These are phyloP conservation scores for Pitta sordida DNA, from an alignment of 2,113 vertebrate species.

Conservation along the genomic window DNA sequence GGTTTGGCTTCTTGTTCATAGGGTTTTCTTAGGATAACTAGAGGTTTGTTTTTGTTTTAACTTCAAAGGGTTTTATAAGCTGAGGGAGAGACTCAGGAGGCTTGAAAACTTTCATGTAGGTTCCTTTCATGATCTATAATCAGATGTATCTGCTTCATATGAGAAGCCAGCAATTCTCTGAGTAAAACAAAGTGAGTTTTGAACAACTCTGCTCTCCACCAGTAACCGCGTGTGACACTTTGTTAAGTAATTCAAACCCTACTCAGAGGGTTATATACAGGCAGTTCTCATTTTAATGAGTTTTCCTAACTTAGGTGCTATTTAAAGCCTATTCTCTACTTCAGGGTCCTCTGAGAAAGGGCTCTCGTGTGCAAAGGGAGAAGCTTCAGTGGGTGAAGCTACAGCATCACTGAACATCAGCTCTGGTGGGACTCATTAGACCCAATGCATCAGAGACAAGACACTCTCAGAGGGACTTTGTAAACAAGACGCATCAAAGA, in stretches of 20 bases:
- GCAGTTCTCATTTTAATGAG: background rate
- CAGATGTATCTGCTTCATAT: background rate
- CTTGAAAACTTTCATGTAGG: background rate
- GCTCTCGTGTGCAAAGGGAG: background rate
- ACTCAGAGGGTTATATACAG: background rate
- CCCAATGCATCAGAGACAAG: fast-evolving
- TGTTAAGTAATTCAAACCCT: background rate
- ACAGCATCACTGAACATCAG: fast-evolving
- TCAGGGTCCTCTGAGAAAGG: background rate
- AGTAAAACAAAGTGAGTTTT: background rate
- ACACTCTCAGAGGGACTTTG: background rate
- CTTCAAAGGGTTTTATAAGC: background rate
- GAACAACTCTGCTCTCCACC: background rate
- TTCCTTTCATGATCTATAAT: background rate
- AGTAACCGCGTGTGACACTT: background rate
- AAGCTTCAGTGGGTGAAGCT: background rate
- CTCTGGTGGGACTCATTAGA: background rate
- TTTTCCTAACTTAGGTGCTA: background rate
- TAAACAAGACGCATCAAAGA: background rate
- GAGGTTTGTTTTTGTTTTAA: background rate
- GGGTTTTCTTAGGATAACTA: background rate
- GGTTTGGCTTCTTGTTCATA: background rate
- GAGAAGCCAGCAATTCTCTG: background rate
- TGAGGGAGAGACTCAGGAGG: background rate
- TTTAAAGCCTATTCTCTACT: background rate